Evolutionary conservation across 2,888 invertebrate species (phyloP), one percentile per base, ranked within the genome.

Genomic region (Gortyna flavago): DNA sequence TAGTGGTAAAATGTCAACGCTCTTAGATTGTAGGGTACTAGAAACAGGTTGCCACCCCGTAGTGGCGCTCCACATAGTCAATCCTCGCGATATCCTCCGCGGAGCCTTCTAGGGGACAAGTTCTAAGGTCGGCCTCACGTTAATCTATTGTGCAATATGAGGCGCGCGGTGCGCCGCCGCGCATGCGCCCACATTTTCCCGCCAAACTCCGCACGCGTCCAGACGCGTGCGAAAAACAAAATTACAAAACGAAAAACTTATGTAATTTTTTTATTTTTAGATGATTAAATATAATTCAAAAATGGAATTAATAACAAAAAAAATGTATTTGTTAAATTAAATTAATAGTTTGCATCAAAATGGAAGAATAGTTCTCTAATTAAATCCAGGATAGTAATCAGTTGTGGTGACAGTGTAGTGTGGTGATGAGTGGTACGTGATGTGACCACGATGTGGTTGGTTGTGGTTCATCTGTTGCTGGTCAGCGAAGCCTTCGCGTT

Each of bases 111-210:
- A 82, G 88, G 87, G 89, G 91, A 85, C 87, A 89, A 88, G 90
- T 88, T 83, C 85, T 88, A 90, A 93, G 92, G 93, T 93, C 92
- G 90, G 87, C 84, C 89, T 86, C 86, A 89, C 88, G 90, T 87
- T 89, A 87, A 78, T 90, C 88, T 91, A 93, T 96, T 96, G 95
- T 92, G 96, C 95, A 95, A 95, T 92, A 92, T 92, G 92, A 90
- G 91, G 93, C 92, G 92, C 92, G 92, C 93, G 91, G 92, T 89
- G 90, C 89, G 87, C 85, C 80, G 91, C 92, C 91, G 94, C 94
- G 93, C 94, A 91, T 91, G 94, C 95, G 93, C 93, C 81, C 85
- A 91, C 95, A 95, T 95, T 95, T 95, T 95, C 95, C 95, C 95
- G 95, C 95, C 95, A 94, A 93, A 92, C 95, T 90, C 90, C 91